Evolutionary conservation across 2,888 invertebrate genomes (phyloP), one percentile per base, ranked within the genome.

Genomic region (Xestoiulus laeticollis): DNA sequence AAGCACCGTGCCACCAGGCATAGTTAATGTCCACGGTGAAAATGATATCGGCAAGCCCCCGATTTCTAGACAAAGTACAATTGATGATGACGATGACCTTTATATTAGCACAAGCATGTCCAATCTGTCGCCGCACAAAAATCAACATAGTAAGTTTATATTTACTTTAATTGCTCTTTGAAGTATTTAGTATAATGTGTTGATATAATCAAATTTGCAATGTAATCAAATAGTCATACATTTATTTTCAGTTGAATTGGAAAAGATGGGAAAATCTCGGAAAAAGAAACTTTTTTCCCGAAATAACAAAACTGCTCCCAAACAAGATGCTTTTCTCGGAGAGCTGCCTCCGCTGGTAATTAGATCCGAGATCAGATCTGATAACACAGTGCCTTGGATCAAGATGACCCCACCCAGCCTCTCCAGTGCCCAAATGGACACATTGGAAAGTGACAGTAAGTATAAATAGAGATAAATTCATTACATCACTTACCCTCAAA

Each of bases 241-340:
- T 48, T 53, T n/a, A 8, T 33, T 33, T 44, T 44, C 19, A 53
- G 59, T 53, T 22, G 86, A 86, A 86, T 33, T 44, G n/a, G 59
- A 86, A 86, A 86, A 53, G 26, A 16, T 48, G 16, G 26, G 22
- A 30, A 86, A 86, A 86, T 84, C 53, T 53, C n/a, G 32, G 43
- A 88, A 78, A 78, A 44, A 82, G 86, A 59, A 86, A 38, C 16
- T 86, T 5, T 88, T 88, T 82, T 22, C 59, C n/a, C 68, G 88
- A 19, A 88, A 88, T n/a, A 86, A 88, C 38, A 88, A 87, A 53
- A 88, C 87, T 86, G 68, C 88, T 14, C 88, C 88, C 26, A 32
- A 83, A 43, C 83, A 22, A 53, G 53, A 86, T 10, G 48, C 43
- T 32, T 48, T 53, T 12, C 32, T 86, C 10, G 53, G 86, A n/a